phyloP scores from a whole-genome alignment of 2,888 invertebrate species.

The Pachycephus smyrnensis region DNA sequence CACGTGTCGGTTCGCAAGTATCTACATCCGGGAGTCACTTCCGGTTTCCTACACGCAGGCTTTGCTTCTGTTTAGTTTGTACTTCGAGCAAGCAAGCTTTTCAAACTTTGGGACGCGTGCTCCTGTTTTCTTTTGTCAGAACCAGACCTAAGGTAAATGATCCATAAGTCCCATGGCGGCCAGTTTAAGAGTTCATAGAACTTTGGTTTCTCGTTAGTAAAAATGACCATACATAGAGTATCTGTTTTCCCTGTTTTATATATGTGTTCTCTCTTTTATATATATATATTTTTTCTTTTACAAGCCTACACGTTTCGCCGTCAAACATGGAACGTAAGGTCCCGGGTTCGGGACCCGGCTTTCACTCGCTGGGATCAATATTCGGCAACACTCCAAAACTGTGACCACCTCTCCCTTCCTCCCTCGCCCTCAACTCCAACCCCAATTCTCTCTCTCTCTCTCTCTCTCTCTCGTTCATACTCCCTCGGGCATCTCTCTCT shows the following conservation, averaged over 20 bases:
- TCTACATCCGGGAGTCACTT: neutral
- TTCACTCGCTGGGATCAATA: constrained; percentile 55
- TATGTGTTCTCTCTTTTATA: no score
- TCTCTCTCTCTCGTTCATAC: constrained; percentile 10
- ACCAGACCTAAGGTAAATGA: neutral
- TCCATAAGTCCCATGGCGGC: neutral
- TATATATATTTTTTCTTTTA: no score
- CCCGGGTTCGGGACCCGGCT: constrained; percentile 37
- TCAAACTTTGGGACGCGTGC: constrained; percentile 6
- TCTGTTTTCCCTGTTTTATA: neutral
- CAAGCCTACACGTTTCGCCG: no score
- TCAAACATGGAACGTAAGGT: constrained; percentile 21
- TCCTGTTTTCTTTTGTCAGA: neutral
- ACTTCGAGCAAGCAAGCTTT: neutral
- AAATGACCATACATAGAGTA: neutral
- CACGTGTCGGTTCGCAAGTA: neutral
- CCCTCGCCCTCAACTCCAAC: constrained; percentile 20
- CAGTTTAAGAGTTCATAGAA: neutral
- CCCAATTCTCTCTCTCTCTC: neutral
- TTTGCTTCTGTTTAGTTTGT: neutral
- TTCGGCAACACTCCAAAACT: constrained; percentile 56
- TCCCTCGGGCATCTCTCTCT: constrained; percentile 10
- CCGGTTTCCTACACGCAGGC: neutral
- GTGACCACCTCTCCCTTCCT: constrained; percentile 40
- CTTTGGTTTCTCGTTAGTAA: neutral